Base-by-base conservation (phyloP, 2,113 vertebrate species). In the Sylvicapra grimmia region DNA sequence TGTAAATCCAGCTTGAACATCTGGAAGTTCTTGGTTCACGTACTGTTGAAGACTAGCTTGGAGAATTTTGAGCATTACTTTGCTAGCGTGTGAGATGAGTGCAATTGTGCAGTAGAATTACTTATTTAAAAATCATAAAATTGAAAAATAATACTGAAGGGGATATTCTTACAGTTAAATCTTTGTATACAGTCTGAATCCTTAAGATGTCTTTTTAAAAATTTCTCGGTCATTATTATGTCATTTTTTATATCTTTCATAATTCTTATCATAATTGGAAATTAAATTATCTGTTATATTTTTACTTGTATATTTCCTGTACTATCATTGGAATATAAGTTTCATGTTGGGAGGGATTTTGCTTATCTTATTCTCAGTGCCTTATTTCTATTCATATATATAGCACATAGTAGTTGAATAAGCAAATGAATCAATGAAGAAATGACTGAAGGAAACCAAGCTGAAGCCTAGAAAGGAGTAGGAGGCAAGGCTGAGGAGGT, bases 111-210 rank as follows among this genome's bases (percentile, higher is more conserved):
- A 40, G n/a, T 40, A 75, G 65, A 82, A 54, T 93, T 63, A 80
- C 13, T 93, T 84, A 90, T 86, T 82, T 12, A 63, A 92, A 96
- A 68, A 82, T 72, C 13, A 94, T 68, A 72, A 75, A 94, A 97
- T 89, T 86, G 16, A 65, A 89, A 95, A 95, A 82, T 68, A 15
- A 86, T 56, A 63, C 83, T 27, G 6, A 61, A 36, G 44, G 83
- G 40, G 72, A 87, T 86, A 86, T 86, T 93, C 11, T 90, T 97
- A 54, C 54, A 86, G 54, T 44, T 93, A 80, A 90, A 75, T 86
- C 19, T 93, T 84, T 63, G 47, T 8, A 65, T 86, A 72, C 2
- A 82, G 13, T 95, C 25, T 79, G 56, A 89, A 92, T 92, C 23
- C 40, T 80, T 86, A 90, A 86, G 14, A 84, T 93, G 6, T 94